Evolutionary conservation across 2,797 vertebrate species (phyloP).

Genomic region (Trachurus trachurus): DNA sequence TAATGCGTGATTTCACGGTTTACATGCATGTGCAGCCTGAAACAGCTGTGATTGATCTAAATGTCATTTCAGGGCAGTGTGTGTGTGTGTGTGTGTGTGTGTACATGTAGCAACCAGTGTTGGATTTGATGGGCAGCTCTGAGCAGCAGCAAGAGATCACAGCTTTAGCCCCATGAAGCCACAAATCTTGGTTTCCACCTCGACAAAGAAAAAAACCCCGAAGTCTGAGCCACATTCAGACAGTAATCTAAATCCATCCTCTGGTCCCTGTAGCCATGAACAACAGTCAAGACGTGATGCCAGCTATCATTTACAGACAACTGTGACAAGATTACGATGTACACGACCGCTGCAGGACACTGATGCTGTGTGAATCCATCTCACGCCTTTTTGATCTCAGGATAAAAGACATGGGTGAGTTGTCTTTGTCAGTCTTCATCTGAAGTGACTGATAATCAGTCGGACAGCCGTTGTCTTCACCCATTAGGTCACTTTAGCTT

Average conservation of each 20-base stretch:
- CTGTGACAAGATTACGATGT: conserved; percentile 36
- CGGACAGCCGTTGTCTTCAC: conserved; percentile 60
- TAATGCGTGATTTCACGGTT: background rate
- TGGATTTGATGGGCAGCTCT: background rate
- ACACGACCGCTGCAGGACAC: conserved; percentile 18
- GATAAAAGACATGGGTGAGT: conserved; percentile 55
- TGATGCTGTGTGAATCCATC: conserved; percentile 24
- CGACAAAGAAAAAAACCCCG: background rate
- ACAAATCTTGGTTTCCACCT: background rate
- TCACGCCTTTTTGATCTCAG: conserved; percentile 38
- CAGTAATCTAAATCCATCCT: conserved; percentile 1
- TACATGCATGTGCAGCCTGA: conserved; percentile 8
- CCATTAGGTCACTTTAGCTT: conserved; percentile 50
- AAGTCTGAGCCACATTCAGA: background rate
- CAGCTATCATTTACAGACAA: conserved; percentile 18
- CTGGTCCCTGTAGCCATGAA: background rate
- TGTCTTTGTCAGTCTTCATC: conserved; percentile 52
- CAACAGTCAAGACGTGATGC: background rate
- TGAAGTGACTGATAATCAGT: conserved; percentile 45
- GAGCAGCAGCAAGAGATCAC: background rate
- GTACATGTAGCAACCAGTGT: background rate
- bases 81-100: too few species aligned
- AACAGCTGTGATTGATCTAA: conserved; percentile 45
- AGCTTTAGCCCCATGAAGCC: background rate
- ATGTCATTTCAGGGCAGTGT: background rate